Conservation (phyloP, 2,797 vertebrate species). For the Neomorphus geoffroyi region DNA sequence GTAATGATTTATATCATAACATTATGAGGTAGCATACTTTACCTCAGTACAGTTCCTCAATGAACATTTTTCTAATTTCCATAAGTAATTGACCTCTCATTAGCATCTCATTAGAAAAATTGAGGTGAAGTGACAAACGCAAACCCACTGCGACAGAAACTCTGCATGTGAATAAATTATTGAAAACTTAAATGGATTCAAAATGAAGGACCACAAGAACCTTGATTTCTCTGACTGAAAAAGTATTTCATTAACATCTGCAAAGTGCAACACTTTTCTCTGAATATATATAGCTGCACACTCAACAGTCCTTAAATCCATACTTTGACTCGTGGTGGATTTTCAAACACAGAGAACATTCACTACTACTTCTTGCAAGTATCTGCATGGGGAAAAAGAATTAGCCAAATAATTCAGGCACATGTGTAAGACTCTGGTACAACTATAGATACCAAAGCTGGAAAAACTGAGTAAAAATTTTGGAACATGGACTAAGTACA, state of each 20-base stretch:
- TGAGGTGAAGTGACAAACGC: slow-evolving; percentile 64
- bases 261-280: slow-evolving; percentile 14
- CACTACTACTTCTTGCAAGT: not conserved
- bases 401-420: not conserved
- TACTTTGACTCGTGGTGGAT: not conserved
- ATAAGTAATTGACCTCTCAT: slow-evolving; percentile 75
- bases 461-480: not conserved
- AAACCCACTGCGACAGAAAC: slow-evolving; percentile 54
- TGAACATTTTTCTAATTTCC: slow-evolving; percentile 69
- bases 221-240: slow-evolving; percentile 53
- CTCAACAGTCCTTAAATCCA: not conserved
- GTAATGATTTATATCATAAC: slow-evolving; percentile 67
- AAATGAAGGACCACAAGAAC: slow-evolving; percentile 52
- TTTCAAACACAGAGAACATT: not conserved
- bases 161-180: slow-evolving; percentile 57
- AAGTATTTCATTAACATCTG: not conserved
- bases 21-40: slow-evolving; percentile 50
- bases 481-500: not conserved
- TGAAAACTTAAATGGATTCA: slow-evolving; percentile 59
- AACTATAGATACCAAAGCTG: not conserved
- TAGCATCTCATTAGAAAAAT: slow-evolving; percentile 73
- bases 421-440: fast-evolving
- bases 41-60: slow-evolving; percentile 42
- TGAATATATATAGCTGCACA: not conserved
- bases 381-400: not conserved